A percentile compares a stretch with the other conserved stretches of the same genome.
Evolutionary conservation across 2,797 vertebrate species (phyloP).

Genomic region (Gephyroberyx darwinii): DNA sequence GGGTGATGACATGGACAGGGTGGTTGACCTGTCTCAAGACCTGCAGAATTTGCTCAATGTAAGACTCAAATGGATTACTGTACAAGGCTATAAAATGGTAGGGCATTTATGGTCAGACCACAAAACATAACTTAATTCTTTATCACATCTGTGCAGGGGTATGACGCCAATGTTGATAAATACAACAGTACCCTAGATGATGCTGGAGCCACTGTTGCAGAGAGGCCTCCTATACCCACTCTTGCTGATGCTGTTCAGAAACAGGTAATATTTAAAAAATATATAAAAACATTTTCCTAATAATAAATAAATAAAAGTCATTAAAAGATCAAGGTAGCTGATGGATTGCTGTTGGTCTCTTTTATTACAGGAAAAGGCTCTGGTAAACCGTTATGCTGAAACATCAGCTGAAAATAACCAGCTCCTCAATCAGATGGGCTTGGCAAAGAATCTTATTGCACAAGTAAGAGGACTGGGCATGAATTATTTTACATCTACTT

Average conservation of each 20-base stretch:
- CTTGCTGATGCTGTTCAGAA: constrained; percentile 87
- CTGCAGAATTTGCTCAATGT: constrained; percentile 88
- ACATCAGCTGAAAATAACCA: constrained; percentile 84
- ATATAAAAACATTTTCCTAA: not conserved
- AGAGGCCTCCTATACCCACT: constrained; percentile 75
- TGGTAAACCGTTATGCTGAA: constrained; percentile 85
- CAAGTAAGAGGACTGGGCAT: constrained; percentile 80
- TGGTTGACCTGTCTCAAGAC: constrained; percentile 84
- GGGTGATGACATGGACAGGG: constrained; percentile 82
- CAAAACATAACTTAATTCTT: not conserved
- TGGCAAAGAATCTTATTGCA: constrained; percentile 85
- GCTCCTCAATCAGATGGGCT: constrained; percentile 87
- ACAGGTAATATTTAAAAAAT: constrained; percentile 80
- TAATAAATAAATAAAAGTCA: not conserved
- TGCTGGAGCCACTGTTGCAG: constrained; percentile 65
- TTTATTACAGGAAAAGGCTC: constrained; percentile 86
- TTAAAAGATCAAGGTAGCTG: not conserved
- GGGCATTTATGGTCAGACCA: not conserved
- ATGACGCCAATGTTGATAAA: constrained; percentile 86
- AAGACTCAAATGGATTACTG: constrained; percentile 45
- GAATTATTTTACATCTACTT: not conserved
- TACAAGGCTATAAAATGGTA: not conserved
- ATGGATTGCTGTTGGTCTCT: constrained; percentile 12
- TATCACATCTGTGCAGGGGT: constrained; percentile 82
- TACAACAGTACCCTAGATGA: constrained; percentile 87